Conservation (phyloP, 1,140 invertebrate species). For the Cylas formicarius region DNA sequence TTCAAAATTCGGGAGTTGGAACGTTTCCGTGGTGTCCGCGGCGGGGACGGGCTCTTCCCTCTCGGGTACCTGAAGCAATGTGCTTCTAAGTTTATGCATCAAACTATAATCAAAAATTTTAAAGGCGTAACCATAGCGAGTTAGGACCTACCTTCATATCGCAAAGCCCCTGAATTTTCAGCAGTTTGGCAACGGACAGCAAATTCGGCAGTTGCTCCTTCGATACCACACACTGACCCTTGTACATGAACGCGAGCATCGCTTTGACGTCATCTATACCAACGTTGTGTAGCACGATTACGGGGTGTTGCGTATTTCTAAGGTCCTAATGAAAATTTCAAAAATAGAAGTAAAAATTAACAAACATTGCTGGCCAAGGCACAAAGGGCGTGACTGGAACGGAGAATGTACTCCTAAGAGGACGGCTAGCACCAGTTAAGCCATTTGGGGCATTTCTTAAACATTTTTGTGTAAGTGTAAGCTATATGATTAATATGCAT, state of each 20-base stretch:
- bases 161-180: constrained; percentile 80
- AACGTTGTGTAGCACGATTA: constrained; percentile 76
- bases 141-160: constrained; percentile 67
- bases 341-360: constrained; percentile 4
- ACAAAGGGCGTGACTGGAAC: background rate
- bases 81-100: background rate
- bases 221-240: constrained; percentile 82
- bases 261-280: constrained; percentile 72
- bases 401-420: no score
- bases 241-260: constrained; percentile 86
- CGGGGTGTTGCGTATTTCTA: constrained; percentile 56
- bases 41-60: constrained; percentile 10
- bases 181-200: constrained; percentile 71
- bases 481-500: no score
- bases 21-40: no score
- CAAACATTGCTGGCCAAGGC: no score
- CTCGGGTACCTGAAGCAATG: constrained; percentile 18
- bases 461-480: no score
- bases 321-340: constrained; percentile 25
- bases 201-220: constrained; percentile 74
- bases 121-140: background rate
- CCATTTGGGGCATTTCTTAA: no score
- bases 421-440: no score
- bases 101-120: no score
- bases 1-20: no score